phyloP scores from a whole-genome alignment of 2,113 vertebrate species.

The Alethe castanea region DNA sequence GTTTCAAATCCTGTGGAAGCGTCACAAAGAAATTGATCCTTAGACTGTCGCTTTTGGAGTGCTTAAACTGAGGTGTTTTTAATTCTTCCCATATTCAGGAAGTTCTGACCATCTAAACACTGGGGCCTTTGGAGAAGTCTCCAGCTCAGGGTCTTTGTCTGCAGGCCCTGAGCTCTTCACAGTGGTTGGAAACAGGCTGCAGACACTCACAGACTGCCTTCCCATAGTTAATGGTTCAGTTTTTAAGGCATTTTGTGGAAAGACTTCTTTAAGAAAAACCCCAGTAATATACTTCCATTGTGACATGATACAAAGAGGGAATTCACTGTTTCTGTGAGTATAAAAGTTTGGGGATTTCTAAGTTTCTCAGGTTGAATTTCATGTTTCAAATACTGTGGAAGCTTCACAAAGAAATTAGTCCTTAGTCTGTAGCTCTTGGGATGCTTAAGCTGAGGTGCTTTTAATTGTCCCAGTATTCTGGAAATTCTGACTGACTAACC shows the following conservation, averaged over 20 bases:
- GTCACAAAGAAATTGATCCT: neutral
- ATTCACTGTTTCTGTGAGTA: neutral
- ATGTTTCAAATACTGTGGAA: neutral
- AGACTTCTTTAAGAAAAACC: neutral
- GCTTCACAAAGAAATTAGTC: neutral
- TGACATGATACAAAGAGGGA: neutral
- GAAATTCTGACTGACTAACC: neutral
- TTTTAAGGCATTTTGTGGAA: neutral
- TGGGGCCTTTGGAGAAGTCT: neutral
- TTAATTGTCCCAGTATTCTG: neutral
- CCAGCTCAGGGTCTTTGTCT: neutral
- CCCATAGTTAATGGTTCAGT: neutral
- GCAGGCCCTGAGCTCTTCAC: neutral
- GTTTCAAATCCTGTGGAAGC: neutral
- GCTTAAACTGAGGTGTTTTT: neutral
- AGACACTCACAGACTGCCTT: neutral
- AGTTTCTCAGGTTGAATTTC: neutral
- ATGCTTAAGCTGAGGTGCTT: neutral
- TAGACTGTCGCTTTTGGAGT: rapidly evolving
- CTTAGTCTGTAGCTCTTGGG: rapidly evolving
- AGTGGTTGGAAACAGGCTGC: neutral
- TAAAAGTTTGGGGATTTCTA: neutral
- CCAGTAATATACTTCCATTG: neutral
- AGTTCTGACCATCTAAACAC: neutral
- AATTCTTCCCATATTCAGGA: neutral